Conservation (phyloP, 2,797 vertebrate genomes). For the Thamnophis elegans region DNA sequence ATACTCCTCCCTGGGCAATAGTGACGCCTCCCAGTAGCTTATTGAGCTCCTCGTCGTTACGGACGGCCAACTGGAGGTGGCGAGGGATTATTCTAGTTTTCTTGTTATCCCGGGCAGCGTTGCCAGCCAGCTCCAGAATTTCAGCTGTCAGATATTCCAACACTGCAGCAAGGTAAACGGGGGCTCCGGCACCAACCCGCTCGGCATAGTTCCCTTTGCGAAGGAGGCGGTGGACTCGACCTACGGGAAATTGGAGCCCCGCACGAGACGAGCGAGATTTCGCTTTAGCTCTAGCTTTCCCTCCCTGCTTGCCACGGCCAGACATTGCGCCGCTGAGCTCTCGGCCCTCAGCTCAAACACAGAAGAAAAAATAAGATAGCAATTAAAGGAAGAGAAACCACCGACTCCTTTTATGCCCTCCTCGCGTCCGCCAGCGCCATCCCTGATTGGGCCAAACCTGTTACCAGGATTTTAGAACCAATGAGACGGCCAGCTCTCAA, state of each 20-base stretch:
- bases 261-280: conserved; percentile 14
- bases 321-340: neutral
- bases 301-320: conserved; percentile 29
- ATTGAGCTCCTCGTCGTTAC: conserved; percentile 28
- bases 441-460: neutral
- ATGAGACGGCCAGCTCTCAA: neutral
- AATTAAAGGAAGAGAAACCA: neutral
- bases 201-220: conserved; percentile 23
- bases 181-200: conserved; percentile 6
- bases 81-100: conserved; percentile 31
- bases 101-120: conserved; percentile 33
- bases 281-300: neutral
- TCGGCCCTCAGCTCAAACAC: neutral
- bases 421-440: neutral
- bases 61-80: conserved; percentile 5
- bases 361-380: neutral
- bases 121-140: conserved; percentile 20
- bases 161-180: conserved; percentile 7
- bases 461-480: neutral
- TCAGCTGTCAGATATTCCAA: conserved; percentile 29
- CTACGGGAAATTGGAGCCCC: conserved; percentile 12
- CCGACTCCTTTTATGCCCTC: conserved; percentile 23
- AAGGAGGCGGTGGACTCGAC: conserved; percentile 14
- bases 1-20: conserved; percentile 17
- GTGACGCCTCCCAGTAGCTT: conserved; percentile 16